Evolutionary conservation across 2,888 invertebrate species (phyloP), one percentile per base, ranked within the genome.

Genomic region (Lucinisca nassula): DNA sequence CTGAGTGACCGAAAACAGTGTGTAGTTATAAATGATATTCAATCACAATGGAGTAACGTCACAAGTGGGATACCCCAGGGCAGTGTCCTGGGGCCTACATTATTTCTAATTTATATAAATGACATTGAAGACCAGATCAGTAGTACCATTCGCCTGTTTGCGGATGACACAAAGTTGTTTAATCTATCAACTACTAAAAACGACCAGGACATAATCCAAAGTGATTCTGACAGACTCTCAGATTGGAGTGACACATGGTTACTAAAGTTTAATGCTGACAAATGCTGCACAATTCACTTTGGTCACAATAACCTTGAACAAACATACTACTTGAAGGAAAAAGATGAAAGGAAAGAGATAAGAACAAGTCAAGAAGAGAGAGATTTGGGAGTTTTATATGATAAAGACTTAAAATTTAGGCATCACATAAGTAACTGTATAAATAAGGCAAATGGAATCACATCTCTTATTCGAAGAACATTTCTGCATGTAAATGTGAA

Each of bases 21-120:
- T 37, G 83, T 83, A 14, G 38, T 72, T 30, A 67, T 88, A 17
- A 83, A 83, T 55, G 12, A 14, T 1, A 14, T 17, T 30, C 24
- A 45, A 4, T 55, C n/a, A 14, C 12, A n/a, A n/a, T 14, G 55
- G 21, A 27, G 70, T 17, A 32, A 70, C 24, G 84, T 89, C 0
- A 81, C 70, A 30, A 79, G 79, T 73, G 89, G 89, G 27, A 78
- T 89, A 0, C 86, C 86, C 1, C 89, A 89, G 32, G 89, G 89
- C 6, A 84, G 79, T 27, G 84, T 89, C 17, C 32, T 89, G 38
- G 83, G 85, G 32, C 85, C 80, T 0, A 58, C 40, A 32, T 21
- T 82, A 2, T 87, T 80, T 38, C n/a, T 84, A 4, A 61, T 84
- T 3, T 89, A 45, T 75, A 45, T 45, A n/a, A 45, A 45, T 40